These are phyloP conservation scores for Scytalopus superciliaris DNA, from an alignment of 2,113 vertebrate genomes.

Conservation along the genomic window DNA sequence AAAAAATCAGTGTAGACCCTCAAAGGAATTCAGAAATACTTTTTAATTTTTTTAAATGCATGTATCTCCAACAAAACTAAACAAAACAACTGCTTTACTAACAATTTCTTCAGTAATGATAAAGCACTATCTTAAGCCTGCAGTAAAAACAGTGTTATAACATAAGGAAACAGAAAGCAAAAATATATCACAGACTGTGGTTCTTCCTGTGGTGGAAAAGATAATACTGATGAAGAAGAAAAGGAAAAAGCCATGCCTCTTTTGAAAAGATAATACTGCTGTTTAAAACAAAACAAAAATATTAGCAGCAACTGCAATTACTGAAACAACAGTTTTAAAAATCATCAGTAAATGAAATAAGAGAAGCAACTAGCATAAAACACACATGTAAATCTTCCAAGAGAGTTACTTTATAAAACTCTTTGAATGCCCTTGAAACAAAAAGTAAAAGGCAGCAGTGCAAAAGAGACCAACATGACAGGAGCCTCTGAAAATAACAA, in stretches of 20 bases:
- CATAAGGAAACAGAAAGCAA: background rate
- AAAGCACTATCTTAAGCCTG: background rate
- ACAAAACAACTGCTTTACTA: background rate
- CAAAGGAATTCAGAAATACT: background rate
- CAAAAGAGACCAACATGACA: background rate
- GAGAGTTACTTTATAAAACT: background rate
- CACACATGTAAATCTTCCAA: background rate
- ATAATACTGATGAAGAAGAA: background rate
- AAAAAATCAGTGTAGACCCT: background rate
- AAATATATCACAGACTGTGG: background rate
- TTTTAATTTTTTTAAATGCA: background rate
- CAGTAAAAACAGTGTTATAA: background rate
- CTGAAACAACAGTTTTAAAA: background rate
- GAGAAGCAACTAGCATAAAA: background rate
- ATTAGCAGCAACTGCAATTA: background rate
- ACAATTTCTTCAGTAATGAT: background rate
- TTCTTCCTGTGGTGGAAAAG: background rate
- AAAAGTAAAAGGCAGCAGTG: background rate
- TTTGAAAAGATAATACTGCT: background rate
- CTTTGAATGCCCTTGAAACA: background rate
- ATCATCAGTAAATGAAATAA: background rate
- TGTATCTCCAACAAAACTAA: background rate
- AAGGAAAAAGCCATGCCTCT: fast-evolving
- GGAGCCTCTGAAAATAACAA: background rate
- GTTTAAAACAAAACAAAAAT: background rate